Percentiles rank a stretch among this genome's conserved stretches.
phyloP scores from a whole-genome alignment of 2,888 invertebrate species.

The Polydrusus tereticollis region DNA sequence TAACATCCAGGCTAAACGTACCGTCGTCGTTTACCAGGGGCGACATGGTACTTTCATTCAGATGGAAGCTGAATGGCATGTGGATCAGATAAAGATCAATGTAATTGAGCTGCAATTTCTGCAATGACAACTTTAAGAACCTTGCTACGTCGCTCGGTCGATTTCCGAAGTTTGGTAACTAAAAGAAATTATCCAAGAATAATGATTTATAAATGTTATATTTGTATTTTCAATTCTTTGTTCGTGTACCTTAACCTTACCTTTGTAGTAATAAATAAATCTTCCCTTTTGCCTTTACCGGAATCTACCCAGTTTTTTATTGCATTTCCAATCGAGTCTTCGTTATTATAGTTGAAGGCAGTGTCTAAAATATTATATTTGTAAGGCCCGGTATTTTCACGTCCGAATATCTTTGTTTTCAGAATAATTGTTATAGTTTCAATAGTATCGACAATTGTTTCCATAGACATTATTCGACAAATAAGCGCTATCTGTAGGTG shows the following conservation, averaged over 20 bases:
- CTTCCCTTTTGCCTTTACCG: conserved; percentile 76
- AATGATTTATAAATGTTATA: no score
- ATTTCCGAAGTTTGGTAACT: conserved; percentile 80
- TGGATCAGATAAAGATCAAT: conserved; percentile 86
- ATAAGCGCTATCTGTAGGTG: no score
- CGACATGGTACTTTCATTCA: conserved; percentile 70
- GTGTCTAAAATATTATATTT: conserved; percentile 70
- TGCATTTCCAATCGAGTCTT: conserved; percentile 79
- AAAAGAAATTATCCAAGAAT: no score
- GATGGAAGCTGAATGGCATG: conserved; percentile 78
- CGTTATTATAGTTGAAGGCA: conserved; percentile 84
- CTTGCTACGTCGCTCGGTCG: conserved; percentile 76
- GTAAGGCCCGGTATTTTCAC: no score
- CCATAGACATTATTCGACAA: no score
- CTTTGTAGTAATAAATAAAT: conserved; percentile 87
- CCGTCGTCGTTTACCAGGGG: conserved; percentile 73
- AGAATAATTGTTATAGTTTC: no score
- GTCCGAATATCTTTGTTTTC: no score
- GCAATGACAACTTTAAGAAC: conserved; percentile 75
- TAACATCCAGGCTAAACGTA: conserved; percentile 73
- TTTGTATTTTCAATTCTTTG: no score
- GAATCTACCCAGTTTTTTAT: conserved; percentile 76
- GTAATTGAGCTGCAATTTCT: conserved; percentile 76
- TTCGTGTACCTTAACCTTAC: conserved; percentile 67
- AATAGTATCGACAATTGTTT: no score